Percentiles rank a stretch among this genome's conserved stretches.
These are phyloP conservation scores for Oxygymnocypris stewartii DNA, from an alignment of 2,113 vertebrate genomes.

Conservation along the genomic window DNA sequence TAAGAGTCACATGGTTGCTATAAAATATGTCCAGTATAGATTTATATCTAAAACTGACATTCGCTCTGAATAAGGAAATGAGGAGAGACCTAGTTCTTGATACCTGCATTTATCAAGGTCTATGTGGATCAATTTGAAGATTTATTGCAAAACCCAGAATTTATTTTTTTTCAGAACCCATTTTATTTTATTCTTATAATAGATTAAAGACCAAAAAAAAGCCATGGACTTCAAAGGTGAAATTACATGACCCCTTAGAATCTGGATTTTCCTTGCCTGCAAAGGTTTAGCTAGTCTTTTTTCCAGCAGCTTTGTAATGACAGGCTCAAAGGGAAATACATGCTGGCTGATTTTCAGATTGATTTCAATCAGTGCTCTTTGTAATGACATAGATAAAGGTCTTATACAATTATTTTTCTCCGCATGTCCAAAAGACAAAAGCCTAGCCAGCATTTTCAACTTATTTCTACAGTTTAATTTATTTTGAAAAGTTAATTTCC, in stretches of 20 bases:
- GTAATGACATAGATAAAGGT: constrained; percentile 47
- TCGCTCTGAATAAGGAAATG: not conserved
- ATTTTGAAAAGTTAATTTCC: not conserved
- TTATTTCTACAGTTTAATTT: not conserved
- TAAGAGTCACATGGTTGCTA: not conserved
- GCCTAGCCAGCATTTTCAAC: not conserved
- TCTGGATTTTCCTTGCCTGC: constrained; percentile 18
- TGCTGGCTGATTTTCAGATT: constrained; percentile 53
- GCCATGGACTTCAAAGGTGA: constrained; percentile 12
- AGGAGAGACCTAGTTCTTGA: constrained; percentile 1
- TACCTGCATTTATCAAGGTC: not conserved
- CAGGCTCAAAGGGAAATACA: constrained; percentile 43
- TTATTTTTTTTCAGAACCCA: not conserved
- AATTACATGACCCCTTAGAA: not conserved
- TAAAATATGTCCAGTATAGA: not conserved
- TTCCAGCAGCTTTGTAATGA: constrained; percentile 32
- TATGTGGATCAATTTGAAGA: constrained; percentile 15
- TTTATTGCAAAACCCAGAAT: not conserved
- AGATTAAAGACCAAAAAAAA: constrained; percentile 23
- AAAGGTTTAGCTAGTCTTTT: constrained; percentile 40
- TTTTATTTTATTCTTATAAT: not conserved
- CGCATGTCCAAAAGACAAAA: constrained; percentile 7
- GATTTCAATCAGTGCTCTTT: constrained; percentile 58
- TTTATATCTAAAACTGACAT: not conserved
- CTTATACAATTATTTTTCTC: constrained; percentile 30